Base-by-base conservation (phyloP, 2,888 invertebrate genomes). In the Hedya salicella region DNA sequence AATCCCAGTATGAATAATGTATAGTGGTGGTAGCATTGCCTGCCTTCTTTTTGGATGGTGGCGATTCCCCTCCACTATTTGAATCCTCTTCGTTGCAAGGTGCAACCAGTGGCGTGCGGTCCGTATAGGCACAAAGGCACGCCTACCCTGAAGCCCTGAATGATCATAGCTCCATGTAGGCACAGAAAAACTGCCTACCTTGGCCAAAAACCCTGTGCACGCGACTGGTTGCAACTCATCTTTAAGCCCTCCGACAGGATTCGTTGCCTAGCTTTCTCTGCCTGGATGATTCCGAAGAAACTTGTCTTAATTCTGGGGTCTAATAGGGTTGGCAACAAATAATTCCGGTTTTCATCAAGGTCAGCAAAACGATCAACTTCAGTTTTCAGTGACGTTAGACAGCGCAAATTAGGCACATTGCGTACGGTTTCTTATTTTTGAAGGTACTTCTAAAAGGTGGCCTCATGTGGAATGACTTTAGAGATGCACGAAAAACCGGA, bases 401-500 rank as follows among this genome's bases (percentile, higher is more conserved):
- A 1, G 1, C 11, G 8, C 9, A 71, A 67, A 13, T 68, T 50
- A 5, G 65, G 65, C 36, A 52, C 48, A 70, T 19, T 68, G 14
- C 56, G 49, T 3, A 49, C 67, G 21, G 69, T 71, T 46, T 69
- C 68, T 17, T 30, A 54, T 54, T 70, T 71, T 13, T 56, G 32
- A 40, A 68, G 40, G 40, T 73, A 75, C 16, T 65, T 73, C 53
- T 30, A 52, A 16, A 73, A 71, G 6, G 68, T 44, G 42, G 39
- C 14, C 3, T 52, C 64, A 39, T 73, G 69, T 53, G 72, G 73
- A 42, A 74, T 74, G 1, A 69, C 72, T 69, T 77, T 73, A 0
- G 73, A 75, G 2, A 76, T 69, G 60, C 73, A 74, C 1, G 74
- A 74, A 5, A 71, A n/a, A 48, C 70, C 70, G 44, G 76, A 75